Conservation (phyloP, 2,888 invertebrate genomes). For the Ichneumon xanthorius region DNA sequence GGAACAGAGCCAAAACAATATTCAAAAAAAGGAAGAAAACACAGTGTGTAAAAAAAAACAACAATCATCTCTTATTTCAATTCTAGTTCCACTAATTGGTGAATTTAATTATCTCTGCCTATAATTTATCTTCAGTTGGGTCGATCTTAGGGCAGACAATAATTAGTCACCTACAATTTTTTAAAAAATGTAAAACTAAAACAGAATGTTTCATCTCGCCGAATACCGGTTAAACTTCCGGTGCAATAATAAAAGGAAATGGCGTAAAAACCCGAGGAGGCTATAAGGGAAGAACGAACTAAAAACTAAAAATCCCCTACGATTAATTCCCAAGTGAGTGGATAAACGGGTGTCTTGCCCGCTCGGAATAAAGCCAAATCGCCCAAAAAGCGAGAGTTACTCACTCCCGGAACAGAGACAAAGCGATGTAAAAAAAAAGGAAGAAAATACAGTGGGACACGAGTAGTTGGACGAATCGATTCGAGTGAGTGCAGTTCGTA, state of each 20-base stretch:
- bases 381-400: constrained; percentile 44
- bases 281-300: too few relatives aligned
- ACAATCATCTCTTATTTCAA: not conserved
- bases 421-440: constrained; percentile 39
- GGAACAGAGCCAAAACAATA: too few relatives aligned
- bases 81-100: not conserved
- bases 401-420: constrained; percentile 11
- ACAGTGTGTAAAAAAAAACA: not conserved
- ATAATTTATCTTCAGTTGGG: not conserved
- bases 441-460: constrained; percentile 57
- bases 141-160: too few relatives aligned
- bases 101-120: not conserved
- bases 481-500: constrained; percentile 69
- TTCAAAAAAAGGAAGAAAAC: too few relatives aligned
- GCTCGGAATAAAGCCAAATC: constrained; percentile 29
- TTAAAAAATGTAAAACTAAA: too few relatives aligned
- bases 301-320: not conserved
- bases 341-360: not conserved
- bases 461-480: constrained; percentile 69
- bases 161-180: too few relatives aligned
- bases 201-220: too few relatives aligned
- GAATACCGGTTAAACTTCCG: not conserved
- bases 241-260: not conserved
- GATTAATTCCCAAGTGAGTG: constrained; percentile 48
- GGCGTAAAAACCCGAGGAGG: too few relatives aligned